Evolutionary conservation across 1,140 invertebrate species (phyloP), one percentile per base, ranked within the genome.

Genomic region (Atta cephalotes): DNA sequence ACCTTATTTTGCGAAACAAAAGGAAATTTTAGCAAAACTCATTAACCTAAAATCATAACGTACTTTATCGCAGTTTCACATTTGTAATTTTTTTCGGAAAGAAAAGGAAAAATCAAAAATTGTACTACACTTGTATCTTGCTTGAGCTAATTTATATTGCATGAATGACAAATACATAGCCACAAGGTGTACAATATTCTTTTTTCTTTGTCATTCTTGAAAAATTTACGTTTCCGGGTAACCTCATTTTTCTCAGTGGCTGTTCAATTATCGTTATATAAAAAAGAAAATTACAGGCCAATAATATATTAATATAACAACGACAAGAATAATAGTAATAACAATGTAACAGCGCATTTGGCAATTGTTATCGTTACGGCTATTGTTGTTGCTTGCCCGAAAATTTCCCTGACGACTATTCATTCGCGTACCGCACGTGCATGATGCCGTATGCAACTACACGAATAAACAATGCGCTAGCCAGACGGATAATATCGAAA

Each of bases 391-490:
- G 16, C 28, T 9, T 49, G n/a, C 65, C 35, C 70, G 58, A 74
- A 76, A 84, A 84, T 74, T 62, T 74, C 7, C 56, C 56, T 39
- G 70, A 51, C 71, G 25, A 74, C 35, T 16, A 82, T 82, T 72
- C 80, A 62, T 51, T 58, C 49, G 66, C 14, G n/a, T 14, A 39
- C 39, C n/a, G 28, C 70, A 14, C 3, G 53, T 72, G 25, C 66
- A 35, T 21, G 5, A 28, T 49, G 28, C n/a, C 60, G 45, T 12
- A 7, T 6, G 14, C 28, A 84, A 63, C 39, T 84, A 74, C 21
- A 51, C 80, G 71, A 72, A 82, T 60, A 84, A 74, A 84, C 80
- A 74, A 84, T 74, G 25, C 79, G 51, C 25, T 72, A 72, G 35
- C 31, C 35, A 16, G 49, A 62, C 45, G 56, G 31, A 74, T 84